These are phyloP conservation scores for Halictus quadricinctus DNA, from an alignment of 2,888 invertebrate species.

Conservation along the genomic window DNA sequence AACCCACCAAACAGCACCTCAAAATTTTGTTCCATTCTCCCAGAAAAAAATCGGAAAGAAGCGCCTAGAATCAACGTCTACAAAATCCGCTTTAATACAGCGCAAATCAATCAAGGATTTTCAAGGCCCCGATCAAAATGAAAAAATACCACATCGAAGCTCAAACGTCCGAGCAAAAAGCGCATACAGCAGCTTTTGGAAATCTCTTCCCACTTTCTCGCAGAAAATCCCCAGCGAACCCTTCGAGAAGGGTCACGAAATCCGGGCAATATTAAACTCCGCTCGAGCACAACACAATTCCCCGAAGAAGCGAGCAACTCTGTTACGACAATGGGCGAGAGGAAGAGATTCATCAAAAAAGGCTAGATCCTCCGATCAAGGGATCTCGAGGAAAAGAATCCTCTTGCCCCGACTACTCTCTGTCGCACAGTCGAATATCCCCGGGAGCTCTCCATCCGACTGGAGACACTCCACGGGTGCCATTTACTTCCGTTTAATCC, in stretches of 20 bases:
- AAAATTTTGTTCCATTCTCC: too few species aligned
- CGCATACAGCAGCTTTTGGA: not conserved
- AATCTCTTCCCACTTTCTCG: not conserved
- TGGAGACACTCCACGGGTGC: not conserved
- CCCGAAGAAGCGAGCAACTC: not conserved
- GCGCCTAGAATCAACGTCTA: too few species aligned
- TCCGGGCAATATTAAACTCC: not conserved
- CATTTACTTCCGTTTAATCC: slow-evolving; percentile 16
- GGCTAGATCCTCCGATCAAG: not conserved
- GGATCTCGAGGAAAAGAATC: not conserved
- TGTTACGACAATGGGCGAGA: not conserved
- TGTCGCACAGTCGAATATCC: not conserved
- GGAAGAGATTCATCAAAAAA: not conserved
- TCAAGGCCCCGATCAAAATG: not conserved
- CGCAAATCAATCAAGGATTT: not conserved
- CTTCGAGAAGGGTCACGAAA: not conserved
- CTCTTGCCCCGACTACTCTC: not conserved
- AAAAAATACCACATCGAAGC: not conserved
- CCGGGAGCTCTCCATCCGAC: not conserved
- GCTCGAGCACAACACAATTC: not conserved
- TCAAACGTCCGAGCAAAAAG: too few species aligned
- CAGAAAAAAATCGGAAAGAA: too few species aligned
- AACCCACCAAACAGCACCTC: too few species aligned
- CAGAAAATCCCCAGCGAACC: not conserved
- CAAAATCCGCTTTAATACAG: too few species aligned